Conservation (phyloP, 2,888 invertebrate genomes). For the Hoplodrina blanda region DNA sequence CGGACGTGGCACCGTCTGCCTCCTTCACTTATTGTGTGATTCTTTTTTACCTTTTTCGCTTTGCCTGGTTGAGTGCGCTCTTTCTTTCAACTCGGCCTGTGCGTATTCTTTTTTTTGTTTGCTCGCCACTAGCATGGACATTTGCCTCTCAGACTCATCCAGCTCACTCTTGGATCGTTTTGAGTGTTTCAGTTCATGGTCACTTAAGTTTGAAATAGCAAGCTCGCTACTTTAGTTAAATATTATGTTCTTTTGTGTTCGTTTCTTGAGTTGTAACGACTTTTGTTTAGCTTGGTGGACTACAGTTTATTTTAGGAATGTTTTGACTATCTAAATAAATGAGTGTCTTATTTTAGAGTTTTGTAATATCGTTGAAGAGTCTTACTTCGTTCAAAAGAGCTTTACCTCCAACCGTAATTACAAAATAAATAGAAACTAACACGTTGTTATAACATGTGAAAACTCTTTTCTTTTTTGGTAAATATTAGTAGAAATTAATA, state of each 20-base stretch:
- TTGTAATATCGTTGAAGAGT: background rate
- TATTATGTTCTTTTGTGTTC: constrained; percentile 56
- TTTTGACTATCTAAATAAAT: constrained; percentile 9
- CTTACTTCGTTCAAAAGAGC: background rate
- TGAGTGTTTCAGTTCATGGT: constrained; percentile 72
- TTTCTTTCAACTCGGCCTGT: constrained; percentile 77
- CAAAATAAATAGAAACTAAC: background rate
- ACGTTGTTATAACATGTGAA: too few relatives aligned
- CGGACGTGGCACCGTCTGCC: constrained; percentile 78
- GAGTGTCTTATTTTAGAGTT: constrained; percentile 2
- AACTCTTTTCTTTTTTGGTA: too few relatives aligned
- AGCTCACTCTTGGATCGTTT: constrained; percentile 68
- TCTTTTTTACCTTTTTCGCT: constrained; percentile 81
- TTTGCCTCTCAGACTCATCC: constrained; percentile 80
- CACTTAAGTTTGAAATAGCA: constrained; percentile 69
- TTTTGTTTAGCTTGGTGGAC: constrained; percentile 32
- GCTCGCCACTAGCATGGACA: constrained; percentile 79
- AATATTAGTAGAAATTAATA: too few relatives aligned
- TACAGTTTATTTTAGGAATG: constrained; percentile 22
- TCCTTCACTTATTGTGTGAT: constrained; percentile 82
- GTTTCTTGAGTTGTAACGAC: constrained; percentile 40
- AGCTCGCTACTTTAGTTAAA: constrained; percentile 64
- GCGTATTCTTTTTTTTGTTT: constrained; percentile 81
- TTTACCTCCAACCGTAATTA: background rate
- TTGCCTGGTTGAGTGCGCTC: constrained; percentile 81